These are phyloP conservation scores for Pomatostomus ruficeps DNA, from an alignment of 2,113 vertebrate species.

Conservation along the genomic window DNA sequence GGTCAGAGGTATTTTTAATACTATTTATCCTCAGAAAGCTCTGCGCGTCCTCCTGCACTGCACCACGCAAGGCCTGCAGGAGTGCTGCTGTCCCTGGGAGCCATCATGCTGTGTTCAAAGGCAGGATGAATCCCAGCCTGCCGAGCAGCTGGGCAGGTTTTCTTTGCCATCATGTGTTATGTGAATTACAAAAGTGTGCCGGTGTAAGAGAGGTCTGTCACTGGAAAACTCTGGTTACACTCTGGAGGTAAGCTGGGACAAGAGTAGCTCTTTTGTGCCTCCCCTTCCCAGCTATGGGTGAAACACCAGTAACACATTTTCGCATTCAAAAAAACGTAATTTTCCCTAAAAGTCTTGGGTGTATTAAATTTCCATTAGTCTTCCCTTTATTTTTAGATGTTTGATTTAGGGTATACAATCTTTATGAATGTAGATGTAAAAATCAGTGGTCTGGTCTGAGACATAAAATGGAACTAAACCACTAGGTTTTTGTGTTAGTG, in stretches of 20 bases:
- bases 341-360: neutral
- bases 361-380: neutral
- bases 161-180: neutral
- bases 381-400: neutral
- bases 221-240: neutral
- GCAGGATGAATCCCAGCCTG: neutral
- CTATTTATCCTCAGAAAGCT: neutral
- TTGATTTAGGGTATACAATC: neutral
- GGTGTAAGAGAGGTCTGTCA: neutral
- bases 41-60: fast-evolving
- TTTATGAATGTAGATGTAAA: neutral
- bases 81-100: neutral
- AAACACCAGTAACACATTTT: neutral
- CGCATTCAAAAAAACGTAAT: neutral
- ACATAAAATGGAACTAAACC: neutral
- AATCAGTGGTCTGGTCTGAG: neutral
- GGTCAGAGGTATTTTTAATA: neutral
- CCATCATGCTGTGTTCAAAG: neutral
- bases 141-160: neutral
- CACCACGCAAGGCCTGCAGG: neutral
- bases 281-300: neutral
- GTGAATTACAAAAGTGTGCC: neutral
- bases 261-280: neutral
- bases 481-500: neutral
- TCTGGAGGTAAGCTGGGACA: neutral